These are phyloP conservation scores for Chunga burmeisteri DNA, from an alignment of 2,113 vertebrate species.

Conservation along the genomic window DNA sequence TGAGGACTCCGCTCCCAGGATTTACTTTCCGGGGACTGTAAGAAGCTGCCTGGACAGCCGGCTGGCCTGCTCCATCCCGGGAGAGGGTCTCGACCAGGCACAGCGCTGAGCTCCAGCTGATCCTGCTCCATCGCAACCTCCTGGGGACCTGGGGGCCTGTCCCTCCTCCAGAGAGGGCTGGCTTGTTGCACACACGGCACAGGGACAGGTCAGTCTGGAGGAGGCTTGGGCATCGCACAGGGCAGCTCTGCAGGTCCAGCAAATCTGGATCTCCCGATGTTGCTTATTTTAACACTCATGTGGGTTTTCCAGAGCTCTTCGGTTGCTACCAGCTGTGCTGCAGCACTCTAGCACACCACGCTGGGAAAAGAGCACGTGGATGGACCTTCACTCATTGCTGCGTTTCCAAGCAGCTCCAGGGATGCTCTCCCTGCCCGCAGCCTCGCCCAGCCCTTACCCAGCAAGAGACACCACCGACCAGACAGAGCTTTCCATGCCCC, in stretches of 20 bases:
- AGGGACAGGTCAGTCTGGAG: not conserved
- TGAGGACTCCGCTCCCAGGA: not conserved
- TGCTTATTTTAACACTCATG: not conserved
- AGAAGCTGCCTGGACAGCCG: not conserved
- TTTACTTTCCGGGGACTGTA: not conserved
- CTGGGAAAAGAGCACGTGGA: not conserved
- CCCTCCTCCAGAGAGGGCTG: not conserved
- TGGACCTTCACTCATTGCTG: accelerated
- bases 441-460: accelerated
- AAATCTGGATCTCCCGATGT: not conserved
- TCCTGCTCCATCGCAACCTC: not conserved
- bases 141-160: not conserved
- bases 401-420: not conserved
- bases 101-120: not conserved
- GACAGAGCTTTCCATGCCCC: not conserved
- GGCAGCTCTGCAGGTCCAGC: not conserved
- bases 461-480: not conserved
- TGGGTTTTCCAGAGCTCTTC: not conserved
- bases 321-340: not conserved
- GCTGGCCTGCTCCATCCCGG: not conserved
- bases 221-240: accelerated
- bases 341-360: not conserved
- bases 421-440: not conserved
- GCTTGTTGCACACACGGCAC: accelerated
- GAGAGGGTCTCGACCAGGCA: not conserved